Percentiles rank a stretch among this genome's conserved stretches.
These are phyloP conservation scores for Ernsta delagoae DNA, from an alignment of 2,888 invertebrate genomes.

Conservation along the genomic window DNA sequence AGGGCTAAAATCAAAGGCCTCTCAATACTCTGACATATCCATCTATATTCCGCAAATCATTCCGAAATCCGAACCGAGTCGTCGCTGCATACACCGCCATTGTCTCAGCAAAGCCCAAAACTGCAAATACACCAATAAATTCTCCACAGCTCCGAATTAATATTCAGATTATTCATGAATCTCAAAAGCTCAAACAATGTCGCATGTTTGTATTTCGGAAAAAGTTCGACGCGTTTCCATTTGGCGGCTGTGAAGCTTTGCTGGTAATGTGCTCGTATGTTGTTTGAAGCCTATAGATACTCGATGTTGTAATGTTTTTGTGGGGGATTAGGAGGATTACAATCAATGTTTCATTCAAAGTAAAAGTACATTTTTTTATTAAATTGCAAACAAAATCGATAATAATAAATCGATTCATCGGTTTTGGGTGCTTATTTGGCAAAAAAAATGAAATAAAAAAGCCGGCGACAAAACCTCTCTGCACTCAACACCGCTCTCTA, in stretches of 20 bases:
- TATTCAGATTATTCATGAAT: conserved; percentile 39
- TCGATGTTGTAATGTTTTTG: no score
- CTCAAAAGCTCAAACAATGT: conserved; percentile 37
- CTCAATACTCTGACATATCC: no score
- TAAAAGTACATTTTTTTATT: no score
- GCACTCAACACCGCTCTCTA: no score
- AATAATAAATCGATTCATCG: no score
- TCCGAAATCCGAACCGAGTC: conserved; percentile 16
- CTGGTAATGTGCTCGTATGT: conserved; percentile 6
- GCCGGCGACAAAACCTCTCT: no score
- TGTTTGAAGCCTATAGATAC: neutral
- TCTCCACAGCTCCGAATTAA: conserved; percentile 28
- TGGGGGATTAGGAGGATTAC: no score
- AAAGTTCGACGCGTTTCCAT: conserved; percentile 31
- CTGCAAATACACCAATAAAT: conserved; percentile 33
- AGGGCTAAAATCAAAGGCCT: no score
- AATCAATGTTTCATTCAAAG: no score
- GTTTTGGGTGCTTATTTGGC: no score
- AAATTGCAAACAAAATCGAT: no score
- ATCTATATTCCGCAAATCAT: conserved; percentile 14
- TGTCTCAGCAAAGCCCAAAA: neutral
- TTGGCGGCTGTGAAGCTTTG: conserved; percentile 23
- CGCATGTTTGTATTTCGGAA: conserved; percentile 30
- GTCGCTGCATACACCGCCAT: conserved; percentile 24
- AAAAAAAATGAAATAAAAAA: no score